A percentile compares a stretch with the other conserved stretches of the same genome.
phyloP scores from a whole-genome alignment of 2,113 vertebrate genomes.

The Benitochromis conjunctus region DNA sequence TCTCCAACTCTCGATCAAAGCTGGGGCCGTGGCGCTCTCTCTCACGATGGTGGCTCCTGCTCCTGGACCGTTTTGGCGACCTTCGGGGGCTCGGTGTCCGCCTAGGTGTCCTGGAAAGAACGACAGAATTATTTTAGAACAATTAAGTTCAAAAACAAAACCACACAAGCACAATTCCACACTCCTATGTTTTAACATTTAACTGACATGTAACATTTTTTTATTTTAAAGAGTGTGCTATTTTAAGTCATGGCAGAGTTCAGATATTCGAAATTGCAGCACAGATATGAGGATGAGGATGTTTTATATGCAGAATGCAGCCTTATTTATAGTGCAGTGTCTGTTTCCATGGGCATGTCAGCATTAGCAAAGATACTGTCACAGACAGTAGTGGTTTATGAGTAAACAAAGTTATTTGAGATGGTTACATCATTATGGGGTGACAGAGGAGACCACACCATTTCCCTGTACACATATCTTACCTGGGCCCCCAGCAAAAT shows the following conservation, averaged over 20 bases:
- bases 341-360: background rate
- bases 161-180: background rate
- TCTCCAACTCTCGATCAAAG: conserved; percentile 92
- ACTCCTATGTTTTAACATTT: background rate
- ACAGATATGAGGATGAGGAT: background rate
- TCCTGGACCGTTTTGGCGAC: conserved; percentile 92
- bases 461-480: background rate
- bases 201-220: background rate
- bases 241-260: background rate
- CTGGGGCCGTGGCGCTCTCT: conserved; percentile 86
- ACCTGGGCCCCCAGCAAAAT: too few species aligned
- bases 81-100: conserved; percentile 85
- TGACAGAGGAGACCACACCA: background rate
- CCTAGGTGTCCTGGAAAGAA: conserved; percentile 81
- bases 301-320: background rate
- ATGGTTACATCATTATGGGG: background rate
- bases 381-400: background rate
- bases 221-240: background rate
- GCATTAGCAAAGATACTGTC: background rate
- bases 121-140: background rate
- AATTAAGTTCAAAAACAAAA: background rate
- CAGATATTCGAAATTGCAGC: background rate
- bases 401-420: background rate
- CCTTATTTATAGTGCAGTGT: background rate
- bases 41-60: conserved; percentile 91